These are phyloP conservation scores for Drosophila biarmipes DNA, from an alignment of 1,140 invertebrate genomes.

Conservation along the genomic window DNA sequence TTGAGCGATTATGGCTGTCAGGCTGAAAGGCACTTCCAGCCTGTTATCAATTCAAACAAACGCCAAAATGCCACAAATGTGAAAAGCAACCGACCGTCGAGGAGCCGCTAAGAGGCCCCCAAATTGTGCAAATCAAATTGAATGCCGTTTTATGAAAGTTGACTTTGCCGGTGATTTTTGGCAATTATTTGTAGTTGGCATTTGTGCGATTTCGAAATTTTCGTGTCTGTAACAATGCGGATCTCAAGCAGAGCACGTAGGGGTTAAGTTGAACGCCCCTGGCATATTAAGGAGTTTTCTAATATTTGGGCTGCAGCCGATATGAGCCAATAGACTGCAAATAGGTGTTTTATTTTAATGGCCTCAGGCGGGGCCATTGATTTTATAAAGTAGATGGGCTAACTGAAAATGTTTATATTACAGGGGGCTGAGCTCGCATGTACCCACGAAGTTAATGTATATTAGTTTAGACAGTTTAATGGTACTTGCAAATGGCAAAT, in stretches of 20 bases:
- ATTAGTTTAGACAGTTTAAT: neutral
- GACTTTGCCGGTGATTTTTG: conserved; percentile 52
- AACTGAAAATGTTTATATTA: neutral
- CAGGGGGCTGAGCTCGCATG: neutral
- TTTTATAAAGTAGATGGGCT: neutral
- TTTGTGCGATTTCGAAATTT: conserved; percentile 75
- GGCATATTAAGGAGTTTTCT: conserved; percentile 75
- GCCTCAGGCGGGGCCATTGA: neutral
- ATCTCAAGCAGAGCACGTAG: conserved; percentile 63
- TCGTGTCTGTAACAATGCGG: conserved; percentile 36
- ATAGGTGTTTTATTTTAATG: neutral
- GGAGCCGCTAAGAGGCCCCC: conserved; percentile 28
- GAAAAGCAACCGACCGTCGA: conserved; percentile 26
- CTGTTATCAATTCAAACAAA: conserved; percentile 60
- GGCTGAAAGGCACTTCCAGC: conserved; percentile 62
- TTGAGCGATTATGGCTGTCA: conserved; percentile 78
- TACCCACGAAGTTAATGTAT: neutral
- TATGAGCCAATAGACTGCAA: conserved; percentile 10
- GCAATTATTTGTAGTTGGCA: conserved; percentile 60
- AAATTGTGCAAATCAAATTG: conserved; percentile 68
- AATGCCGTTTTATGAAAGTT: conserved; percentile 76
- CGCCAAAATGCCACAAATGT: conserved; percentile 42
- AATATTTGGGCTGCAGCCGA: conserved; percentile 20
- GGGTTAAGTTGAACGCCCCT: conserved; percentile 41
- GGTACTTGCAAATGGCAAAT: neutral